phyloP scores from a whole-genome alignment of 2,113 vertebrate species.

The Nesogale talazaci region DNA sequence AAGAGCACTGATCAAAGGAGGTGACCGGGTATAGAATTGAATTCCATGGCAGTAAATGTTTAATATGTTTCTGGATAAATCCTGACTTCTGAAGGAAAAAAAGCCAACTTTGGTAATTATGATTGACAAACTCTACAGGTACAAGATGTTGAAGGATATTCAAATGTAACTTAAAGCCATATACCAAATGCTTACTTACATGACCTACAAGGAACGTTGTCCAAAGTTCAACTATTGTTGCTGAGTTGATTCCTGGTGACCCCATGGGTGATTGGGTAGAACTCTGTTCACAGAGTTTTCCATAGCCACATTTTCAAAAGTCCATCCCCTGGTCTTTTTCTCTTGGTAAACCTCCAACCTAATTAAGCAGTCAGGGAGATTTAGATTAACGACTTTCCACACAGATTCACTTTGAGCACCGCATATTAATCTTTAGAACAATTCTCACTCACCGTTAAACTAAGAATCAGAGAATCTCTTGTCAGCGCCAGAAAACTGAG shows the following conservation, averaged over 20 bases:
- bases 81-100: not conserved
- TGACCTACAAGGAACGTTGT: not conserved
- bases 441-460: not conserved
- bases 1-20: not conserved
- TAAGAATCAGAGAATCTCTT: not conserved
- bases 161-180: not conserved
- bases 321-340: not conserved
- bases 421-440: not conserved
- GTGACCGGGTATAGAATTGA: not conserved
- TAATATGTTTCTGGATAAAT: not conserved
- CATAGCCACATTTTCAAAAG: not conserved
- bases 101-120: not conserved
- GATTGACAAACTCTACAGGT: not conserved
- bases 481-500: not conserved
- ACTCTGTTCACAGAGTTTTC: not conserved
- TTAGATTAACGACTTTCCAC: not conserved
- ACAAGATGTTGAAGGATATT: conserved; percentile 27
- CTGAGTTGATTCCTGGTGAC: not conserved
- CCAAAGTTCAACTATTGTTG: not conserved
- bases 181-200: not conserved
- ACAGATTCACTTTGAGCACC: not conserved
- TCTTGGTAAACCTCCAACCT: not conserved
- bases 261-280: not conserved
- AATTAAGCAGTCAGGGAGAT: not conserved
- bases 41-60: conserved; percentile 29